phyloP scores from a whole-genome alignment of 2,888 invertebrate genomes.

The Chelonus formosanus region DNA sequence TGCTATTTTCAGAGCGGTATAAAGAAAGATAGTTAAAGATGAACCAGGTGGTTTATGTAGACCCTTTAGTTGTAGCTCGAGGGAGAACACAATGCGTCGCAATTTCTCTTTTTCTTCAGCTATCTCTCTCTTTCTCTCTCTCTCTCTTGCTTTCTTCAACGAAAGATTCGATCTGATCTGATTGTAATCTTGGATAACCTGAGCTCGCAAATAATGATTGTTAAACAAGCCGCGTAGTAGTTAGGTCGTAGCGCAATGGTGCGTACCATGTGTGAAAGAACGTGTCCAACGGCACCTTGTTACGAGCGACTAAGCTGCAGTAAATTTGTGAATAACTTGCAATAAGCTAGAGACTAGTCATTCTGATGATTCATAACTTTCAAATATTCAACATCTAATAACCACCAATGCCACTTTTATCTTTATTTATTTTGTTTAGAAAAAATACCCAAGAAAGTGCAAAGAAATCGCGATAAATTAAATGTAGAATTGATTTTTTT shows the following conservation, averaged over 20 bases:
- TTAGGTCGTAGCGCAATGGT: constrained; percentile 37
- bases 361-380: constrained; percentile 18
- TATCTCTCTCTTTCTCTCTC: constrained; percentile 1
- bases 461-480: not conserved
- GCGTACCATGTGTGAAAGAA: constrained; percentile 51
- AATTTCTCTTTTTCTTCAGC: constrained; percentile 2
- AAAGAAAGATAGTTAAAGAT: too few species aligned
- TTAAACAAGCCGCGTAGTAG: constrained; percentile 54
- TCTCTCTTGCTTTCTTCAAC: constrained; percentile 14
- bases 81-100: constrained; percentile 22
- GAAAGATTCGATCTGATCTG: constrained; percentile 45
- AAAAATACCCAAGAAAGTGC: not conserved
- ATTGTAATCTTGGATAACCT: constrained; percentile 49
- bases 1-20: not conserved
- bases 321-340: constrained; percentile 24
- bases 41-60: not conserved
- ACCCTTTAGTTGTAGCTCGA: not conserved
- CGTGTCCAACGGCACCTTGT: constrained; percentile 51
- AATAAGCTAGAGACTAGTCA: not conserved
- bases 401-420: not conserved
- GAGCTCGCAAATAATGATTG: constrained; percentile 60
- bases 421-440: not conserved
- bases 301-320: constrained; percentile 42
- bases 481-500: not conserved
- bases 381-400: not conserved